Conservation (phyloP, 2,113 vertebrate genomes). For the Phrynosoma platyrhinos region DNA sequence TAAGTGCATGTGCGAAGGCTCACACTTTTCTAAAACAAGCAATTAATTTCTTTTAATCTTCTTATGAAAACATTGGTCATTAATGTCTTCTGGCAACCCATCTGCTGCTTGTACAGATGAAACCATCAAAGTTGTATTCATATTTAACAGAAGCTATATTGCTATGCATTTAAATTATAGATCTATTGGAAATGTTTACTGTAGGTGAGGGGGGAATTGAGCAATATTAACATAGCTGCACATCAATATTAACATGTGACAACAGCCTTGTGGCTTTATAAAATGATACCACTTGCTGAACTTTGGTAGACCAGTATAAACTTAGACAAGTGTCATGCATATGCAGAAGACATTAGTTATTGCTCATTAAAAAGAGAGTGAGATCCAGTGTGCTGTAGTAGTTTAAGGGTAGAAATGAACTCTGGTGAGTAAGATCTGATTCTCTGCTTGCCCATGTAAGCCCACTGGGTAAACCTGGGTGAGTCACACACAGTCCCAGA, state of each 20-base stretch:
- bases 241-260: conserved; percentile 24
- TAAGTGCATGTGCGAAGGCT: conserved; percentile 44
- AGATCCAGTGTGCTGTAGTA: no score
- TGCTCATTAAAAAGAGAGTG: not conserved
- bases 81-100: conserved; percentile 44
- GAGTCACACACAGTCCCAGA: no score
- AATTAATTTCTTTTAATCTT: conserved; percentile 63
- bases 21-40: conserved; percentile 65
- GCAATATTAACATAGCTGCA: not conserved
- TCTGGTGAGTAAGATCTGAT: no score
- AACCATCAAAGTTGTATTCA: conserved; percentile 50
- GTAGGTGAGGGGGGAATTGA: conserved; percentile 39
- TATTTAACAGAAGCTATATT: conserved; percentile 50
- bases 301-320: conserved; percentile 33
- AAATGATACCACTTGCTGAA: not conserved
- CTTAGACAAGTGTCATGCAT: not conserved
- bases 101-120: conserved; percentile 59
- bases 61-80: conserved; percentile 50
- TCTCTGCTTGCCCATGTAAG: no score
- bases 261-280: conserved; percentile 24
- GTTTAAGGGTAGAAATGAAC: no score
- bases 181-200: conserved; percentile 42
- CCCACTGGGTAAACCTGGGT: no score
- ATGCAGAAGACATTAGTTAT: not conserved
- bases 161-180: conserved; percentile 51